Evolutionary conservation across 2,113 vertebrate species (phyloP), one percentile per base, ranked within the genome.

Genomic region (Benthochromis sp.): DNA sequence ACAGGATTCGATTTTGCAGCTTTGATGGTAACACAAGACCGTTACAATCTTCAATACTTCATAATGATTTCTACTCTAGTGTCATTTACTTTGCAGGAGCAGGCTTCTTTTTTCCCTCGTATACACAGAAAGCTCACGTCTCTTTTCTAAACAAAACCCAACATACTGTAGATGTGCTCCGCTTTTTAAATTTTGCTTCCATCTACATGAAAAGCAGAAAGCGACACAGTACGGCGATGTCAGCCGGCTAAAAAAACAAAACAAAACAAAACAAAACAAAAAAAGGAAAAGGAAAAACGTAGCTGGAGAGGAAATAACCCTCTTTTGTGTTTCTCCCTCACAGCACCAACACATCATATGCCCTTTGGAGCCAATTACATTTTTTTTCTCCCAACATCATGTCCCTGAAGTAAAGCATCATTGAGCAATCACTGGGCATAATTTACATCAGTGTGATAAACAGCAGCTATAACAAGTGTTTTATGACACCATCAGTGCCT

Each of bases 401-500:
- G 95, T 95, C 94, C 93, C 95, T 73, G 81, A 93, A 95, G 94
- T 84, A 92, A 96, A 91, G 94, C 94, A 93, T 96, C 95, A 94
- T 88, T 93, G 94, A 95, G 95, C 94, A 96, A 96, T 94, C 94
- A 93, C 92, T 92, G 86, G 86, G 83, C 93, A 90, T 95, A 89
- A 96, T 96, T 96, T 96, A 95, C 93, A 95, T 95, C 94, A 92
- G 84, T 88, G 93, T 95, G 95, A 96, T 96, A 95, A 96, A 96
- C 94, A 93, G 92, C 90, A 88, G 94, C 95, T 91, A 93, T 96
- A 96, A 96, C 94, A 94, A 93, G 92, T 89, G 90, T 93, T 97
- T 97, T 96, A 96, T 94, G 95, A 95, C 94, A 94, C 95, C 93
- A 95, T 96, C 95, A 94, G 92, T 88, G 88, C 88, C 93, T 94